Base-by-base conservation (phyloP, 1,140 invertebrate species). In the Drosophila mauritiana region DNA sequence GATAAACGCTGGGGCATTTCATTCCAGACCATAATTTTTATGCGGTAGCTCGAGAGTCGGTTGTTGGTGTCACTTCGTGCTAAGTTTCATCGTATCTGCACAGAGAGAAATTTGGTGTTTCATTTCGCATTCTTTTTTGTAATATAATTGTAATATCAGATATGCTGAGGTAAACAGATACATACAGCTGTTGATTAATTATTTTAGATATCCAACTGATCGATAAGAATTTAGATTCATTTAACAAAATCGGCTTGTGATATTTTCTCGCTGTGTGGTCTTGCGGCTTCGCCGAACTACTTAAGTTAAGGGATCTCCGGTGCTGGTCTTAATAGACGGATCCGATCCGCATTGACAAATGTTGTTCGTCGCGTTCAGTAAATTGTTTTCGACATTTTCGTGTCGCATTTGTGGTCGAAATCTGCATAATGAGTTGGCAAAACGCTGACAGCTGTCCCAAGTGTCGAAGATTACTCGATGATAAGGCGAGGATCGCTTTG, bases 341-440 rank as follows among this genome's bases (percentile, higher is more conserved):
- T 74, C 58, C 51, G 51, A 49, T 67, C 39, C 53, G 46, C 46
- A 68, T 65, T 65, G 61, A 76, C 56, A 74, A 64, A 74, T 72
- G 51, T 36, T 62, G 34, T 61, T 64, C 58, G 59, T 74, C 54
- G 58, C 64, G 51, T 55, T 81, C 59, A 67, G 62, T 59, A 76
- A 76, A 78, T 78, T 77, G 73, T 77, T 61, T 78, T 69, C 55
- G 64, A 77, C 74, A 69, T 68, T 76, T 68, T 36, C 55, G 25
- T 20, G 49, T 88, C 34, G 70, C 42, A 63, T 76, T 84, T 88
- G 82, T 75, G 82, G 82, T 86, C 73, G 40, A 65, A 74, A 74
- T 85, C 72, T 76, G 82, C 81, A 78, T 78, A 86, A 81, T 78
- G 61, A 68, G 69, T 85, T 81, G 73, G 59, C 61, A 78, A 82